A percentile compares a stretch with the other conserved stretches of the same genome.
Evolutionary conservation across 2,113 vertebrate species (phyloP).

Genomic region (Nothocercus julius): DNA sequence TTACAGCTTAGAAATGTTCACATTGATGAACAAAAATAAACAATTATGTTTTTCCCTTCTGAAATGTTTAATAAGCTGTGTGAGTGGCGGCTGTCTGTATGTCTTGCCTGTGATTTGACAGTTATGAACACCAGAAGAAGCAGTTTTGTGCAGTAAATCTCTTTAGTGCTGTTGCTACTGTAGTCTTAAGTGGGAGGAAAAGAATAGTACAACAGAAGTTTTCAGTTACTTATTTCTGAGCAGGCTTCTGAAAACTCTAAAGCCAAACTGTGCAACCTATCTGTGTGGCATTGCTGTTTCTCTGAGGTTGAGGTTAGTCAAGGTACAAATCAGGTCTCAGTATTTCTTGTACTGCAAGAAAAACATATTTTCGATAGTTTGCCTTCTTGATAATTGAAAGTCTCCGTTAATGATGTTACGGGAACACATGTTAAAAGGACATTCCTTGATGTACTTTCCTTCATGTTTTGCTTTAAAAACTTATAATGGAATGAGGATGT

Average conservation of each 20-base stretch:
- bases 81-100: background rate
- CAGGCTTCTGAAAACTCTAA: background rate
- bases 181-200: background rate
- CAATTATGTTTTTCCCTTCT: background rate
- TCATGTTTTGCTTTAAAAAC: background rate
- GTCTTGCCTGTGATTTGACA: background rate
- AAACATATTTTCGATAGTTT: background rate
- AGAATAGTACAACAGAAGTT: background rate
- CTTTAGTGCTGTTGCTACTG: background rate
- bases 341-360: background rate
- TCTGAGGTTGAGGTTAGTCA: background rate
- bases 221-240: background rate
- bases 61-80: background rate
- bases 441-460: background rate
- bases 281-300: background rate
- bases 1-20: background rate
- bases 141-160: background rate
- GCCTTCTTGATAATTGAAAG: background rate
- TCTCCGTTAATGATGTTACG: background rate
- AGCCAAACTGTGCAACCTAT: background rate
- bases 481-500: background rate
- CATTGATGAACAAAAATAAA: background rate
- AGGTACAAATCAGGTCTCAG: background rate
- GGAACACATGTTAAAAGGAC: background rate
- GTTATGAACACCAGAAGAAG: background rate